Base-by-base conservation (phyloP, 2,113 vertebrate genomes). In the Ovibos moschatus region DNA sequence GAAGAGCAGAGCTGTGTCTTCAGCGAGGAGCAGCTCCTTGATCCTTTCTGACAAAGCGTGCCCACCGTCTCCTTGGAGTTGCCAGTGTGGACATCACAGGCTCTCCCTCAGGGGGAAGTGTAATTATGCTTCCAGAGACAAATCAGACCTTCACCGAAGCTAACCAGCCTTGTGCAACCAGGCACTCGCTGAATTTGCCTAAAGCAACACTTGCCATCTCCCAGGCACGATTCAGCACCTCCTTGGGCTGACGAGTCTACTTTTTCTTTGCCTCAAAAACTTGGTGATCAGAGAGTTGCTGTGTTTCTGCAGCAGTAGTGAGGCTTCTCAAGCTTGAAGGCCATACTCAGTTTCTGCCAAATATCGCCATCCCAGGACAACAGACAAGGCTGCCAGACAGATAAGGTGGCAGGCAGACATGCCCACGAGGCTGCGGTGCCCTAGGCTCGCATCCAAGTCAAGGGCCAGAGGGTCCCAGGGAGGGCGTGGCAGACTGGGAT, bases 11-110 rank as follows among this genome's bases (percentile, higher is more conserved):
- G 27, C 2, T 23, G 15, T 4, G 0, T 67, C 51, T 11, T 21
- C 5, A 4, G 25, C 0, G 2, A 27, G 17, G 47, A 33, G 57
- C 21, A 13, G 53, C 45, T n/a, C 8, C 2, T 25, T 6, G 23
- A 17, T 27, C 40, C 27, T 60, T 27, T 11, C 45, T 57, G 11
- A 33, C 33, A 17, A 55, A 27, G 19, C 2, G 0, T 4, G 1
- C 12, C 40, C 83, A 27, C 14, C 5, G 1, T 85, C 40, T 30
- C 55, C 45, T 40, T 1, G 0, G 36, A 53, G n/a, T 5, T 30
- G n/a, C 55, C 2, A 2, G 28, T 9, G 33, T 7, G n/a, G 60
- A 8, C 21, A 1, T 5, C 3, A 1, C 27, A 30, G n/a, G 33
- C 7, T 6, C 23, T 33, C 40, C 33, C 14, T 7, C 9, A 8